Evolutionary conservation across 1,140 invertebrate genomes (phyloP), one percentile per base, ranked within the genome.

Genomic region (Pseudomyrmex cubaensis): DNA sequence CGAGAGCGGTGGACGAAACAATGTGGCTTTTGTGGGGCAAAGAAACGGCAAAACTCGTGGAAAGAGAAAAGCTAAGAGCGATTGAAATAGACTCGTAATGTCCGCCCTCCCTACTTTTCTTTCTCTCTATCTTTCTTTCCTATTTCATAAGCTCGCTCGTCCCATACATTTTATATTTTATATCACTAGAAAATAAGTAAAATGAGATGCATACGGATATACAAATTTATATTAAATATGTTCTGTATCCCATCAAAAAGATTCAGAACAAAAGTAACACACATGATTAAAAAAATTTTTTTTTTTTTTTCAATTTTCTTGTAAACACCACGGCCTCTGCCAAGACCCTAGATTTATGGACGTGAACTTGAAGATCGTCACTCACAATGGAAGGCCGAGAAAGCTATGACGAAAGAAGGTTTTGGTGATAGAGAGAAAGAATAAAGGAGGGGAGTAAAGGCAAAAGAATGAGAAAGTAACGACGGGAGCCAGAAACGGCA

Each of bases 61-160:
- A 88, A 90, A 90, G 88, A 89, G 87, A 88, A 90, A 89, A 84
- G 84, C 85, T 90, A 85, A 89, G 85, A 90, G 88, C 90, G 90
- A 91, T 90, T 90, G 90, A 91, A 91, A 91, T 91, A 80, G 66
- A 70, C 89, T 85, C 83, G 86, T 25, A 56, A 13, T 80, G 84
- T 86, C 87, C 70, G 75, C 70, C 73, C 78, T 83, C 56, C 57
- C 59, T 35, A 35, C 54, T 76, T 63, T 52, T n/a, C 63, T 10
- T 64, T 84, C 77, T 61, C 56, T 48, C 64, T 22, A 56, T 44
- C 35, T 22, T 48, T 46, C 48, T 63, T 70, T 64, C 50, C 1
- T 12, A 7, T 50, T 44, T 46, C n/a, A 35, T 59, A 46, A 20
- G 46, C 17, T 48, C 22, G 7, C 15, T 62, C 54, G 20, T 44